A percentile compares a stretch with the other conserved stretches of the same genome.
phyloP scores from a whole-genome alignment of 2,888 invertebrate genomes.

The Drosophila tanythrix region DNA sequence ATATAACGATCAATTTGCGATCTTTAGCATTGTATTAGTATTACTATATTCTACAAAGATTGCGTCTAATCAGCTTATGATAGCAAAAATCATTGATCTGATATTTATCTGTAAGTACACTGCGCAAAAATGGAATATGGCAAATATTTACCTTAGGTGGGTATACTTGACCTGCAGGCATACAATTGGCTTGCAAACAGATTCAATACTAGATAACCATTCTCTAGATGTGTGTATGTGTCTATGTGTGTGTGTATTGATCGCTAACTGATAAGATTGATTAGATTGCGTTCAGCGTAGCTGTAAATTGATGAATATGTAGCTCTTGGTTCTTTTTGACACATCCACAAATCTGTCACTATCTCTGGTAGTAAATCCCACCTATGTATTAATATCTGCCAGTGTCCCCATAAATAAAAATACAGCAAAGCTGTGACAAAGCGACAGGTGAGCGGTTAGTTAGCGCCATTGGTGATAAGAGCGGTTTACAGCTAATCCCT shows the following conservation, averaged over 20 bases:
- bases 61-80: background rate
- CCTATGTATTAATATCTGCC: constrained; percentile 4
- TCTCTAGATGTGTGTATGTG: background rate
- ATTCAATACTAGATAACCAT: constrained; percentile 44
- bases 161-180: constrained; percentile 25
- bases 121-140: constrained; percentile 13
- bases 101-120: constrained; percentile 17
- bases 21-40: background rate
- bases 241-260: constrained; percentile 11
- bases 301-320: constrained; percentile 4
- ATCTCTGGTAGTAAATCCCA: background rate
- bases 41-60: background rate
- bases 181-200: constrained; percentile 26
- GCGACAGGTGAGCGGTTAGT: background rate
- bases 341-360: constrained; percentile 17
- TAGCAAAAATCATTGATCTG: constrained; percentile 12
- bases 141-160: constrained; percentile 1
- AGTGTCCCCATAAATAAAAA: background rate
- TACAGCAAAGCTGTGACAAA: background rate
- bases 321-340: constrained; percentile 7
- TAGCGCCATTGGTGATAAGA: constrained; percentile 29
- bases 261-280: constrained; percentile 49
- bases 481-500: background rate
- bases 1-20: background rate
- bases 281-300: constrained; percentile 52